phyloP scores from a whole-genome alignment of 2,888 invertebrate species.

The Yponomeuta plumbellus region DNA sequence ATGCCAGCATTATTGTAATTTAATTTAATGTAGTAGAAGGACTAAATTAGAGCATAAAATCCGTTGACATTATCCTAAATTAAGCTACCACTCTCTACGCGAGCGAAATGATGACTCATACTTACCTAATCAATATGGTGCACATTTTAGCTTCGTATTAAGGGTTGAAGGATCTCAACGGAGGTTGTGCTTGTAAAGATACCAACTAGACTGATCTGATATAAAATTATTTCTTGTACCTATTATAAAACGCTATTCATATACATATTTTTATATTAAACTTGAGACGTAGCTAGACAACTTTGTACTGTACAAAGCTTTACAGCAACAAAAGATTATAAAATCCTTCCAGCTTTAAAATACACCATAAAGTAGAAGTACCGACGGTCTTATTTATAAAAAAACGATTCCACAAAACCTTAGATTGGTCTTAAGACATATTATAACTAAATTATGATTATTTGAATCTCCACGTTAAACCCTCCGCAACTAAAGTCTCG shows the following conservation, averaged over 20 bases:
- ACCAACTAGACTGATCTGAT: neutral
- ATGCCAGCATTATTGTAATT: neutral
- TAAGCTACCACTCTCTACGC: neutral
- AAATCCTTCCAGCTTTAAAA: neutral
- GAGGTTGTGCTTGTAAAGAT: neutral
- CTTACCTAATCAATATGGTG: neutral
- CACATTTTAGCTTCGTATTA: neutral
- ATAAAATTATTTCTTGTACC: constrained; percentile 3
- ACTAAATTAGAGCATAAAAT: neutral
- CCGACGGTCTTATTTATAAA: too few species aligned
- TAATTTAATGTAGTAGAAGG: neutral
- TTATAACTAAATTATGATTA: too few species aligned
- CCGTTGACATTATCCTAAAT: neutral
- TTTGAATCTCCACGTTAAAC: too few species aligned
- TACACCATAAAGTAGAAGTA: neutral
- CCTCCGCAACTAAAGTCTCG: too few species aligned
- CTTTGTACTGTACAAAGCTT: neutral
- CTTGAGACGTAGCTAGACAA: neutral
- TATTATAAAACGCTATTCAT: neutral
- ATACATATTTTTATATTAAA: neutral
- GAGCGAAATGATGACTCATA: neutral
- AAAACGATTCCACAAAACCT: too few species aligned
- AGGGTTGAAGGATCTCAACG: neutral
- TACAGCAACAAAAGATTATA: neutral
- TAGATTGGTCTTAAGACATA: too few species aligned